Percentiles rank a stretch among this genome's conserved stretches.
Conservation (phyloP, 2,113 vertebrate species). For the Pitta sordida region DNA sequence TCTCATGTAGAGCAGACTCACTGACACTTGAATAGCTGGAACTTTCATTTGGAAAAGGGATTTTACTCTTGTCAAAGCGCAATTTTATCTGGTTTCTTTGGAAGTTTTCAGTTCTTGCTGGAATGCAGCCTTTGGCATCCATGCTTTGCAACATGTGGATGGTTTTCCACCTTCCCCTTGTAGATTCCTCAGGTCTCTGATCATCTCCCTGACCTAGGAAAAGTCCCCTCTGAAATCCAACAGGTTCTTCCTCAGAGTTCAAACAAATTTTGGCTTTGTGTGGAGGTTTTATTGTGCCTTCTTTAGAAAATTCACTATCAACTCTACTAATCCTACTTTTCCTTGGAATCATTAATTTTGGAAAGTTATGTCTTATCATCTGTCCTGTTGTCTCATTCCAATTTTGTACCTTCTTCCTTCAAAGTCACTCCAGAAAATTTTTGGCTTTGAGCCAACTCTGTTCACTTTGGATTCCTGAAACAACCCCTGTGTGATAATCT, state of each 20-base stretch:
- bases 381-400: background rate
- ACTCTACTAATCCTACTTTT: rapidly evolving
- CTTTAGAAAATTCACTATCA: background rate
- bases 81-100: background rate
- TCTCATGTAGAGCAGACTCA: background rate
- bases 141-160: background rate
- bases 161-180: background rate
- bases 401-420: background rate
- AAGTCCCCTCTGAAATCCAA: background rate
- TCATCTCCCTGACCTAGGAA: background rate
- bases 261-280: background rate
- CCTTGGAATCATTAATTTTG: background rate
- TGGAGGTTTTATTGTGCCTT: background rate
- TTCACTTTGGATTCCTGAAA: background rate
- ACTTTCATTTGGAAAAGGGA: background rate
- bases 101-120: background rate
- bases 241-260: background rate
- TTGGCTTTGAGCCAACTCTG: background rate
- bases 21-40: background rate
- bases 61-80: background rate
- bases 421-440: background rate
- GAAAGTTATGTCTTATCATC: background rate
- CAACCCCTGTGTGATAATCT: background rate
- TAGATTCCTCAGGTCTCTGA: background rate
- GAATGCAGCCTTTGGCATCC: background rate